phyloP scores from a whole-genome alignment of 2,888 invertebrate genomes.

The Syritta pipiens region DNA sequence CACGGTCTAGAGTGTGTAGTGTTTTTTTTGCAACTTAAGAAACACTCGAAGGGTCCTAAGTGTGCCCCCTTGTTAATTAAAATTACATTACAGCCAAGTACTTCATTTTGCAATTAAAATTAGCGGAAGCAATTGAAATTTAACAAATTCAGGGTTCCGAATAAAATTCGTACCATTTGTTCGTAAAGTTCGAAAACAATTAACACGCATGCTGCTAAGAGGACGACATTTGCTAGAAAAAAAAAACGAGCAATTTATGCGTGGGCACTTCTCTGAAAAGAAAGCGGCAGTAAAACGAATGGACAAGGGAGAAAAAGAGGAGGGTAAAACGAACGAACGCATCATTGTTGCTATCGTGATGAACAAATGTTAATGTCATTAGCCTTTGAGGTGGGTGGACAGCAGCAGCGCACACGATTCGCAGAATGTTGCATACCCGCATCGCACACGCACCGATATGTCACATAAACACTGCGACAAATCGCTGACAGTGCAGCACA shows the following conservation, averaged over 20 bases:
- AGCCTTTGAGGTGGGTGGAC: not conserved
- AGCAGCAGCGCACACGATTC: not conserved
- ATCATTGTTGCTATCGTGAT: not conserved
- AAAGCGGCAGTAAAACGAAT: not conserved
- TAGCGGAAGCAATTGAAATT: too few species aligned
- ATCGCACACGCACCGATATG: slow-evolving; percentile 20
- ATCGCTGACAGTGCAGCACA: slow-evolving; percentile 44
- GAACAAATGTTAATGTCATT: slow-evolving; percentile 14
- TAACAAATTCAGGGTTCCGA: too few species aligned
- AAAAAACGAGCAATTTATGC: too few species aligned
- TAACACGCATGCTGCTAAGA: too few species aligned
- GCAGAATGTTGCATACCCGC: slow-evolving; percentile 21
- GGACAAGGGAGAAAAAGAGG: not conserved
- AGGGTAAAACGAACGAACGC: not conserved
- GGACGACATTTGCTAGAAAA: too few species aligned
- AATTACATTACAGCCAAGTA: too few species aligned
- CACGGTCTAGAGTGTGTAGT: not conserved
- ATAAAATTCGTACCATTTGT: too few species aligned
- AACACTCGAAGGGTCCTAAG: not conserved
- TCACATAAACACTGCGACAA: slow-evolving; percentile 41
- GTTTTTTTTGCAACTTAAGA: not conserved
- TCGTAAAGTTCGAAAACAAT: too few species aligned
- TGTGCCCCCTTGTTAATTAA: too few species aligned
- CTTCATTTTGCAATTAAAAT: slow-evolving; percentile 19
- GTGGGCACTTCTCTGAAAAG: not conserved